Conservation (phyloP, 2,797 vertebrate genomes). For the Lagodon rhomboides region DNA sequence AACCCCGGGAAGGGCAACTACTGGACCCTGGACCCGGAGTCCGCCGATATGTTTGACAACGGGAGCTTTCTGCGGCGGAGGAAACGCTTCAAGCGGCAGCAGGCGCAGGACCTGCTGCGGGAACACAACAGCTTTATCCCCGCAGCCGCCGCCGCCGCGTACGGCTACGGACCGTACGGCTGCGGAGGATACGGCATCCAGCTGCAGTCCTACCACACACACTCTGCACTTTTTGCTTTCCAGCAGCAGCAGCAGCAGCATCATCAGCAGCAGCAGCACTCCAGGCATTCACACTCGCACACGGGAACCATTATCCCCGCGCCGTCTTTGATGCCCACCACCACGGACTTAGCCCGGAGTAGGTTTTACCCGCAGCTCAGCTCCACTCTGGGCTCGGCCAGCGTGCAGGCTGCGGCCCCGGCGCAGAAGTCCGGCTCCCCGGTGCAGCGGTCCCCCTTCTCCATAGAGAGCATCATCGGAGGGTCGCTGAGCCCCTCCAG, state of each 20-base stretch:
- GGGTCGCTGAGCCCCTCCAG: constrained; percentile 87
- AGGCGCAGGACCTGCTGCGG: constrained; percentile 89
- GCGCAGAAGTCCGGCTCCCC: constrained; percentile 80
- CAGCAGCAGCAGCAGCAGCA: constrained; percentile 84
- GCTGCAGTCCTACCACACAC: constrained; percentile 92
- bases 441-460: constrained; percentile 91
- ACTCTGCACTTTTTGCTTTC: constrained; percentile 92
- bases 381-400: constrained; percentile 81
- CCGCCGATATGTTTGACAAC: constrained; percentile 96
- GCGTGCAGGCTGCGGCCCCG: constrained; percentile 79
- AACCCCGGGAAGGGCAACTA: constrained; percentile 95
- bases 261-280: constrained; percentile 70
- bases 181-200: constrained; percentile 94
- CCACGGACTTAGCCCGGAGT: constrained; percentile 89
- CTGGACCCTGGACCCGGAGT: constrained; percentile 94
- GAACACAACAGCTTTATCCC: constrained; percentile 88
- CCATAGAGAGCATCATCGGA: constrained; percentile 96
- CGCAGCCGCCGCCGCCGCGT: constrained; percentile 81
- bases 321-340: constrained; percentile 87
- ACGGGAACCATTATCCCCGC: constrained; percentile 86
- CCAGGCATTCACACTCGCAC: constrained; percentile 80
- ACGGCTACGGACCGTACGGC: constrained; percentile 92
- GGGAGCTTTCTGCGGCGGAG: constrained; percentile 92
- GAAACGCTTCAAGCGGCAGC: constrained; percentile 96
- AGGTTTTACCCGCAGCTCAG: constrained; percentile 89